phyloP scores from a whole-genome alignment of 2,888 invertebrate species.

The Tachystola acroxantha region DNA sequence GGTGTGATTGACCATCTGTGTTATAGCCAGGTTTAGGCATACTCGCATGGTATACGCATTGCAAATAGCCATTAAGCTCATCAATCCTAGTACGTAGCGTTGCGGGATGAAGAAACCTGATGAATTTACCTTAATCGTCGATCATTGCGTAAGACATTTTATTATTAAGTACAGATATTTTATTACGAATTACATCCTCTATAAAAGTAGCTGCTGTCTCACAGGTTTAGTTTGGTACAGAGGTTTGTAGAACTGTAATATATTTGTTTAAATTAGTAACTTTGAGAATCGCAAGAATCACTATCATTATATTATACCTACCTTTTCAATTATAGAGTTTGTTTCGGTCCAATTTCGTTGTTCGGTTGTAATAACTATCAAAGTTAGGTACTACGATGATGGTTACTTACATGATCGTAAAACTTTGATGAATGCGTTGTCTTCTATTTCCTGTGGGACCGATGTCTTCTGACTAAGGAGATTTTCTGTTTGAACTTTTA shows the following conservation, averaged over 20 bases:
- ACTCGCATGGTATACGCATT: conserved; percentile 82
- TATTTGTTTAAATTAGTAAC: too few relatives aligned
- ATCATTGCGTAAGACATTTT: background rate
- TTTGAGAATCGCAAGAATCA: too few relatives aligned
- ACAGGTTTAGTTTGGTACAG: too few relatives aligned
- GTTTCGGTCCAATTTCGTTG: too few relatives aligned
- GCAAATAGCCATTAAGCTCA: conserved; percentile 80
- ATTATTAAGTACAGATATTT: too few relatives aligned
- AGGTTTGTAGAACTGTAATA: too few relatives aligned
- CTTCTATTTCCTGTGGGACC: background rate
- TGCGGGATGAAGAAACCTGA: conserved; percentile 72
- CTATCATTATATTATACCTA: too few relatives aligned
- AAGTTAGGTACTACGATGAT: too few relatives aligned
- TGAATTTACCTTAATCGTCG: background rate
- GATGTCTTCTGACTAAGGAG: background rate
- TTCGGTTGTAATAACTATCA: too few relatives aligned
- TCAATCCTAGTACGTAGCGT: conserved; percentile 76
- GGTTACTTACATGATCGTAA: background rate
- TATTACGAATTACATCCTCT: too few relatives aligned
- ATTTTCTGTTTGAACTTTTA: background rate
- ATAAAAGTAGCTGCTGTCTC: too few relatives aligned
- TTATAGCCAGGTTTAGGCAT: conserved; percentile 79
- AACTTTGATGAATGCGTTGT: background rate
- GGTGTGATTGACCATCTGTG: conserved; percentile 62
- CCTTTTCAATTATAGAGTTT: too few relatives aligned